A percentile compares a stretch with the other conserved stretches of the same genome.
Evolutionary conservation across 2,113 vertebrate genomes (phyloP).

Genomic region (Eudorcas thomsonii): DNA sequence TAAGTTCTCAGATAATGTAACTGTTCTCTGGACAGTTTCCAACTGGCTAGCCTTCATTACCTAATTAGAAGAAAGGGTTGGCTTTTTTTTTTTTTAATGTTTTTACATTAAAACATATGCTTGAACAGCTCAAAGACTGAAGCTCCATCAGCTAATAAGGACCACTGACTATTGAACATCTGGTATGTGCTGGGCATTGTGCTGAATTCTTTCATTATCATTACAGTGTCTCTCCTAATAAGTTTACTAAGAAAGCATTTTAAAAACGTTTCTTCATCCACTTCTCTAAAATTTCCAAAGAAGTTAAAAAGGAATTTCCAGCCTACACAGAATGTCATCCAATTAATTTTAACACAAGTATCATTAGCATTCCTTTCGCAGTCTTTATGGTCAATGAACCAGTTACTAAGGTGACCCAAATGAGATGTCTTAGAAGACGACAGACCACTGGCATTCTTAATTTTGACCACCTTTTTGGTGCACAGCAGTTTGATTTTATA

Average conservation of each 20-base stretch:
- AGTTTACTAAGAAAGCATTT: not conserved
- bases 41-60: not conserved
- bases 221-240: slow-evolving; percentile 29
- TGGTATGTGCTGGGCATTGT: not conserved
- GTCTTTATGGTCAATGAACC: not conserved
- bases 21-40: slow-evolving; percentile 16
- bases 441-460: not conserved
- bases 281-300: slow-evolving; percentile 9
- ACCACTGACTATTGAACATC: not conserved
- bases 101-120: slow-evolving; percentile 24
- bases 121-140: not conserved
- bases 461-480: not conserved
- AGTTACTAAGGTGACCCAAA: not conserved
- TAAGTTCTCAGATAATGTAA: not conserved
- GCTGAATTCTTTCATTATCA: not conserved
- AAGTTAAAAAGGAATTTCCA: slow-evolving; percentile 39
- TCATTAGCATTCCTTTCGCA: not conserved
- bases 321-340: not conserved
- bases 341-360: not conserved
- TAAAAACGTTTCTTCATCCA: not conserved
- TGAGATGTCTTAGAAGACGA: not conserved
- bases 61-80: slow-evolving; percentile 24
- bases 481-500: not conserved
- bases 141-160: not conserved
- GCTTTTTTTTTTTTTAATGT: not conserved